Base-by-base conservation (phyloP, 2,888 invertebrate species). In the Scaptodrosophila latifasciaeformis region DNA sequence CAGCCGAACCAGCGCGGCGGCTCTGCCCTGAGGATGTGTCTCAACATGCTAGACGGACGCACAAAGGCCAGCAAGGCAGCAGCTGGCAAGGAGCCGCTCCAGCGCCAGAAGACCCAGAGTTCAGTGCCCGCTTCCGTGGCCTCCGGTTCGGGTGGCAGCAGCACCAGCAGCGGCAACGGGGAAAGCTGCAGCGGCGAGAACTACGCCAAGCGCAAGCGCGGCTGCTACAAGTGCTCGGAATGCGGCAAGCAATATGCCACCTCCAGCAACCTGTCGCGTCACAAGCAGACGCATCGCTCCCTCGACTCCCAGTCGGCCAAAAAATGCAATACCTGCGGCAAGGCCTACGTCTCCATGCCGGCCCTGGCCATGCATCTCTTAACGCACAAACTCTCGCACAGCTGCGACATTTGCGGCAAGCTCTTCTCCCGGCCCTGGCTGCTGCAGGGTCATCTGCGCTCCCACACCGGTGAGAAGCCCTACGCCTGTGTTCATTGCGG, bases 301-400 rank as follows among this genome's bases (percentile, higher is more conserved):
- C 89, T 97, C 40, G 97, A 98, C 88, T 96, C 96, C n/a, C 92
- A 94, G 76, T 92, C 95, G 63, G 97, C 97, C 31, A 96, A 96
- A 87, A 95, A 96, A 81, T 98, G 98, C 88, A 93, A 93, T 77
- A 95, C 96, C 66, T 98, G 97, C 87, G 95, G 96, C 72, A 97
- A 97, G 87, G 96, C 96, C 3, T 98, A 98, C 88, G 98, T 98
- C 49, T 96, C 95, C 69, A 98, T 98, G 97, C 98, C 98, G 0
- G 97, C 98, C 5, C 89, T 98, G 53, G 96, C 97, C 49, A 97
- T 96, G 93, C 96, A 95, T 86, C 91, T 96, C 60, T 89, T 94
- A 47, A 97, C 96, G 40, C 98, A 98, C 88, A 96, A 96, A 84
- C 90, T 97, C 76, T 92, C 92, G 24, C 97, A 98, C 88, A 92